phyloP scores from a whole-genome alignment of 2,113 vertebrate species.

The human region GRCh38 chr4:185172001-185172500 shows the following conservation, averaged over 20 bases:
- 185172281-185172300: background rate
- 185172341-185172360: background rate
- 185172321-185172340: background rate
- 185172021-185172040: too few species aligned
- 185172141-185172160: constrained; percentile 27
- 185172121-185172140: background rate
- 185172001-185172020: too few species aligned
- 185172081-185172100: background rate
- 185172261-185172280: background rate
- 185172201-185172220: too few species aligned
- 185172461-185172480: background rate
- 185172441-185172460: background rate
- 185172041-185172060: constrained; percentile 18
- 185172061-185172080: background rate
- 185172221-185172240: too few species aligned
- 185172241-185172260: background rate
- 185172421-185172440: background rate
- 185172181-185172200: background rate
- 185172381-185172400: background rate
- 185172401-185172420: background rate
- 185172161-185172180: background rate
- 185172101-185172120: background rate
- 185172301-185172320: background rate
- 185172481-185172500: background rate
- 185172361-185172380: background rate